phyloP scores from a whole-genome alignment of 30 jellyfish, hydroid and myxozoan species.

The Chrysaora quinquecirrha region DNA sequence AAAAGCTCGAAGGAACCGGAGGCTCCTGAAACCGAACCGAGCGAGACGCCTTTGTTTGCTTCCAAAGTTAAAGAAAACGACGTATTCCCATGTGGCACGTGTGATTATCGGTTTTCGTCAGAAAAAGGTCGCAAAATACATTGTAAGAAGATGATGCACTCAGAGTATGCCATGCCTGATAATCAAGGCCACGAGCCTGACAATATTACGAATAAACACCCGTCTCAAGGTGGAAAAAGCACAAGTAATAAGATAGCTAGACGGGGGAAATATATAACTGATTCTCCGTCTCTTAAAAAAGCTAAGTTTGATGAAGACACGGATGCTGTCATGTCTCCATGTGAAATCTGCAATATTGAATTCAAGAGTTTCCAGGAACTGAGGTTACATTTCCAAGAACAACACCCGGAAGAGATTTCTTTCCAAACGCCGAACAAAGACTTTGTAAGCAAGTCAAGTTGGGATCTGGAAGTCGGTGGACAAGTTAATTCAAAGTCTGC shows the following conservation, averaged over 20 bases:
- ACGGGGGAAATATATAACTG: neutral
- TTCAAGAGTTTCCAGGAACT: conserved; percentile 46
- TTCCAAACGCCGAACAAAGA: conserved; percentile 27
- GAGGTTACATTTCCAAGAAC: conserved; percentile 55
- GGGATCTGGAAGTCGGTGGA: neutral
- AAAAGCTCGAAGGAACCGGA: conserved; percentile 10
- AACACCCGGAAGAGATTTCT: conserved; percentile 72
- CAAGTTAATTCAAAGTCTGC: neutral
- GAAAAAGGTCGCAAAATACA: conserved; percentile 70
- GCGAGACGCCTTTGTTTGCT: conserved; percentile 26
- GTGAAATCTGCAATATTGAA: conserved; percentile 64
- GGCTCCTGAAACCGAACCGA: neutral
- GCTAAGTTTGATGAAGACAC: conserved; percentile 4
- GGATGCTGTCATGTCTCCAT: conserved; percentile 43
- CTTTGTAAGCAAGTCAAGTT: neutral
- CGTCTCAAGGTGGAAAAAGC: neutral
- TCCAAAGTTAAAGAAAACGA: conserved; percentile 31
- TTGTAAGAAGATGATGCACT: conserved; percentile 71
- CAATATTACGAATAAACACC: too few relatives aligned
- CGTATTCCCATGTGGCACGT: conserved; percentile 64
- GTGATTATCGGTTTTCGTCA: conserved; percentile 67
- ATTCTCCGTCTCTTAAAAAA: conserved; percentile 12
- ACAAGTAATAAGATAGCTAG: neutral
- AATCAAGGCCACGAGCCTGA: too few relatives aligned
- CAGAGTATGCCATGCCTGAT: conserved; percentile 1